Base-by-base conservation (phyloP, 2,797 vertebrate species). In the Chaetodon trifasciatus region DNA sequence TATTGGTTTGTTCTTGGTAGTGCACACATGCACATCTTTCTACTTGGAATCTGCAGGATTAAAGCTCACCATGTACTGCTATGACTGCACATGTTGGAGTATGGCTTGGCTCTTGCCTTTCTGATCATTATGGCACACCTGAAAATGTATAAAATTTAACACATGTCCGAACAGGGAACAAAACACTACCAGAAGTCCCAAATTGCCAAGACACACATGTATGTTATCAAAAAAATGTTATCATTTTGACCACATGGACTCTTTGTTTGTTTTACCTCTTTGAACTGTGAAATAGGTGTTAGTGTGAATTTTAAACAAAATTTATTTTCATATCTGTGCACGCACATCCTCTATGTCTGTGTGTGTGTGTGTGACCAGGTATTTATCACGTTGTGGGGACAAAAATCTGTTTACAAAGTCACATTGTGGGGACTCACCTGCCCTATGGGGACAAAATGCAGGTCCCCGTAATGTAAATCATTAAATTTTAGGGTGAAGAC, bases 321-420 rank as follows among this genome's bases (percentile, higher is more conserved):
- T 53, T 32, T 6, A 19, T 63, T 56, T 70, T 81, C 9, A 28
- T 47, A 44, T 76, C 23, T 17, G 24, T 62, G 19, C 72, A 19
- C 15, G 16, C 52, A 4, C 10, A 42, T 62, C 39, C 17, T 46
- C 23, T 0, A 5, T 10, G 15, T 67, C 0, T 42, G 70, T 46
- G 24, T 55, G 16, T 80, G 23, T 64, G 23, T 56, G 67, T 56
- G 68, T 70, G 32, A n/a, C n/a, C n/a, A n/a, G n/a, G n/a, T n/a
- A n/a, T n/a, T n/a, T n/a, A n/a, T n/a, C n/a, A n/a, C n/a, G n/a
- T n/a, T n/a, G n/a, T n/a, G n/a, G n/a, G n/a, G n/a, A n/a, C n/a
- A n/a, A n/a, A n/a, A n/a, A n/a, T n/a, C n/a, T n/a, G n/a, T n/a
- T n/a, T n/a, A n/a, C n/a, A n/a, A n/a, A n/a, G n/a, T n/a, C n/a